Evolutionary conservation across 1,140 invertebrate species (phyloP), one percentile per base, ranked within the genome.

Genomic region (Diachasmimorpha longicaudata): DNA sequence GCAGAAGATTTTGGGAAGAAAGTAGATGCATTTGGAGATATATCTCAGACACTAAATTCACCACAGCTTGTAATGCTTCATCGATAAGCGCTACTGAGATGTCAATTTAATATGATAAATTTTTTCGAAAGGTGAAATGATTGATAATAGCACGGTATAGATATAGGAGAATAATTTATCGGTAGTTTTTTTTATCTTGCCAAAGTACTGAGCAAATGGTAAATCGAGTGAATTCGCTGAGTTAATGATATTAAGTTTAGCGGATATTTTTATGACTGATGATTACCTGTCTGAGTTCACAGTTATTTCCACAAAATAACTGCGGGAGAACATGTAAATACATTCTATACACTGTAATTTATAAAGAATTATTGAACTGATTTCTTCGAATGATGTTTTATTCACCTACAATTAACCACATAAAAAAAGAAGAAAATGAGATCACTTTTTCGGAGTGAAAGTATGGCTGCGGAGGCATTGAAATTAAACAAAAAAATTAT

Each of bases 1-100:
- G 82, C 2, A 36, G 36, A 16, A 4, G 39, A 42, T 23, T 25
- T 75, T 37, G 72, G 68, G 21, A 76, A 68, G 25, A 76, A 72
- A 44, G 42, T 16, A 4, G 69, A 72, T 46, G 44, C 11, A 3
- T n/a, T n/a, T 11, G 44, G 10, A n/a, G 44, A n/a, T 2, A 1
- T 46, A 1, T 46, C 44, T n/a, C 44, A 46, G 2, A 10, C 63
- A 4, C 16, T 58, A 21, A 13, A 58, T 13, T 25, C 11, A 66
- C 21, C 25, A 11, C 31, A n/a, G 31, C 13, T n/a, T 36, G 5
- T 36, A 14, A 8, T 14, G 6, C 36, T n/a, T 10, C 19, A 66
- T 31, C 5, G 25, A 37, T 66, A 31, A 66, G 13, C 31, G 2
- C 2, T 31, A 13, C 21, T 31, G 31, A 31, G 19, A 23, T 58